phyloP scores from a whole-genome alignment of 2,797 vertebrate species.

The Karalla daura region DNA sequence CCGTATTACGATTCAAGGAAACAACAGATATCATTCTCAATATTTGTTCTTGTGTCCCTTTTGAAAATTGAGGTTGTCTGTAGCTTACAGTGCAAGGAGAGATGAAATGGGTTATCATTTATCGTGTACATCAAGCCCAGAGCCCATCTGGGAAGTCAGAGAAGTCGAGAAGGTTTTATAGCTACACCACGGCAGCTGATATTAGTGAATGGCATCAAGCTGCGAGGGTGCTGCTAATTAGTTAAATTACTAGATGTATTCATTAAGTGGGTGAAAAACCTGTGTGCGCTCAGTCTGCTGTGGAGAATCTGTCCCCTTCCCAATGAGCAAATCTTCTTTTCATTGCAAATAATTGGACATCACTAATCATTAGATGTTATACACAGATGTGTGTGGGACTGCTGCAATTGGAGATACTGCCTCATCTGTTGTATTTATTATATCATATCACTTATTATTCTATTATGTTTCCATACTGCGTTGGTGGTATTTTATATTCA shows the following conservation, averaged over 20 bases:
- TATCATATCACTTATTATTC: background rate
- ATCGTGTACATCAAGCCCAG: constrained; percentile 20
- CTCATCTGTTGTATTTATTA: constrained; percentile 18
- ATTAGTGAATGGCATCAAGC: constrained; percentile 19
- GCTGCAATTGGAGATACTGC: constrained; percentile 5
- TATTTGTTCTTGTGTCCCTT: constrained; percentile 46
- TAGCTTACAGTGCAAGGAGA: constrained; percentile 31
- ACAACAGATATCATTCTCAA: constrained; percentile 31
- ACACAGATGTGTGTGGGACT: constrained; percentile 3
- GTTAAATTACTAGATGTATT: constrained; percentile 40
- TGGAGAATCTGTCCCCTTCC: background rate
- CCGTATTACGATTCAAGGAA: constrained; percentile 38
- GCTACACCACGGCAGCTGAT: constrained; percentile 4
- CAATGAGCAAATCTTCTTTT: constrained; percentile 23
- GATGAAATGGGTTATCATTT: constrained; percentile 51
- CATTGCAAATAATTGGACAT: constrained; percentile 45
- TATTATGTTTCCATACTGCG: constrained; percentile 22
- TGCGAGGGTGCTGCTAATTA: constrained; percentile 32
- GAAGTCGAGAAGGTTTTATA: constrained; percentile 14
- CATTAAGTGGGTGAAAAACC: constrained; percentile 19
- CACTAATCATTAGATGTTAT: constrained; percentile 29
- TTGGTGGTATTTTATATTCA: constrained; percentile 12
- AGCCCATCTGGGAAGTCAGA: constrained; percentile 4
- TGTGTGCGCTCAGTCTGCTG: constrained; percentile 1
- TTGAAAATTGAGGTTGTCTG: constrained; percentile 63